These are phyloP conservation scores for Tinamus major DNA, from an alignment of 2,797 vertebrate genomes.

Conservation along the genomic window DNA sequence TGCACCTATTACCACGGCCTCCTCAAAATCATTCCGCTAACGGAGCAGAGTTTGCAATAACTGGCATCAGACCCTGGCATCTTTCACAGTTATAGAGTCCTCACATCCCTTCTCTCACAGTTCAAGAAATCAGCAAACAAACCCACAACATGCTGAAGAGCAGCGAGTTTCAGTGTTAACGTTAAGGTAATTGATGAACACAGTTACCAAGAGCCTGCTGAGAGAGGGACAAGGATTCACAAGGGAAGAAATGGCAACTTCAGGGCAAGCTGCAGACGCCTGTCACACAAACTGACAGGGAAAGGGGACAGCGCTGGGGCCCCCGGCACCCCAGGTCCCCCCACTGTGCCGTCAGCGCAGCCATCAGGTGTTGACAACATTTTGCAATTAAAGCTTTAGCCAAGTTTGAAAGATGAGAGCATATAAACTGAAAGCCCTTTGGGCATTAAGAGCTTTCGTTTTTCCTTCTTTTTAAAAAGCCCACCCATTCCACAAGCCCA, in stretches of 20 bases:
- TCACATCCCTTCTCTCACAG: neutral
- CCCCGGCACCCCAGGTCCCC: neutral
- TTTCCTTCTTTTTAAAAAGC: neutral
- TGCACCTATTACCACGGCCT: neutral
- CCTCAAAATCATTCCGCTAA: neutral
- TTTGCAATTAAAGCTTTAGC: slow-evolving; percentile 6
- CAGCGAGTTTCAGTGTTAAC: neutral
- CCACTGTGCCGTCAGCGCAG: neutral
- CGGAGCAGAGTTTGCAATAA: neutral
- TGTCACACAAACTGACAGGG: neutral
- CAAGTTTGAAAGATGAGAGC: neutral
- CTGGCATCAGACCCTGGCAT: neutral
- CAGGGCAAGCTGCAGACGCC: neutral
- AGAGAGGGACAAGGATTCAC: neutral
- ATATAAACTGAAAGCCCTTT: neutral
- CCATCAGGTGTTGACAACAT: neutral
- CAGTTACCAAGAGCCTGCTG: neutral
- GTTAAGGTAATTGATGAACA: neutral
- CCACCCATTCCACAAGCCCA: neutral
- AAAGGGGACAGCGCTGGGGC: neutral
- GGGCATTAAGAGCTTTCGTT: fast-evolving
- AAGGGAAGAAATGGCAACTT: neutral
- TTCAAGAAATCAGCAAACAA: neutral
- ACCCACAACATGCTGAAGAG: neutral
- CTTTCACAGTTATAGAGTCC: neutral